Evolutionary conservation across 1,140 invertebrate species (phyloP).

Genomic region (Pygmarrhopalites habei): DNA sequence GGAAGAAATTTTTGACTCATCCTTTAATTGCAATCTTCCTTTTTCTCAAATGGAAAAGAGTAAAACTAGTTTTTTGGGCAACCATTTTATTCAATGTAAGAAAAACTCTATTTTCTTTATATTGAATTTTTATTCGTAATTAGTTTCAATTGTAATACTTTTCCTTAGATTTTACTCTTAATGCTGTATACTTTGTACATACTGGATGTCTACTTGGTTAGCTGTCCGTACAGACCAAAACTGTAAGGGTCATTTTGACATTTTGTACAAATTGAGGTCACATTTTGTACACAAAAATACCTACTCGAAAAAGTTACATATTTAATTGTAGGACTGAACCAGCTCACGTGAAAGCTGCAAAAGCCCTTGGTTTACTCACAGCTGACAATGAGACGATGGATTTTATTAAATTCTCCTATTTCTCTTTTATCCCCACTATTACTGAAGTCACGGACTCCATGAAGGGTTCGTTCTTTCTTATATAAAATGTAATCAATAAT

Average conservation of each 20-base stretch:
- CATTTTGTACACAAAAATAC: too few species aligned
- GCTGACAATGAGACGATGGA: slow-evolving; percentile 32
- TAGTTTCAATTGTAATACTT: too few species aligned
- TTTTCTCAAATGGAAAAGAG: slow-evolving; percentile 70
- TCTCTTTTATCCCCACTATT: slow-evolving; percentile 29
- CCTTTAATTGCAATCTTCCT: slow-evolving; percentile 56
- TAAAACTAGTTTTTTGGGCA: slow-evolving; percentile 72
- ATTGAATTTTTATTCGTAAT: too few species aligned
- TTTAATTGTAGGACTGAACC: too few species aligned
- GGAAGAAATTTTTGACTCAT: too few species aligned
- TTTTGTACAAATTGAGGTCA: too few species aligned
- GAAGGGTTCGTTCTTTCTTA: too few species aligned
- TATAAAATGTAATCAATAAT: too few species aligned
- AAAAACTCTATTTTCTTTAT: too few species aligned
- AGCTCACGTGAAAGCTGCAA: slow-evolving; percentile 34
- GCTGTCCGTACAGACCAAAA: slow-evolving; percentile 39
- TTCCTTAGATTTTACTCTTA: slow-evolving; percentile 55
- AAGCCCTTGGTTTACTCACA: slow-evolving; percentile 14
- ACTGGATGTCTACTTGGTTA: slow-evolving; percentile 48
- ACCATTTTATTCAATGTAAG: slow-evolving; percentile 66
- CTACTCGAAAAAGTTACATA: too few species aligned
- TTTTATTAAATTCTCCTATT: slow-evolving; percentile 39
- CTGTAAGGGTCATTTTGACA: too few species aligned
- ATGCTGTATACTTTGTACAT: slow-evolving; percentile 62
- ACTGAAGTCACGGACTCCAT: slow-evolving; percentile 4